A percentile compares a stretch with the other conserved stretches of the same genome.
Evolutionary conservation across 2,113 vertebrate genomes (phyloP).

Genomic region (Petromus typicus): DNA sequence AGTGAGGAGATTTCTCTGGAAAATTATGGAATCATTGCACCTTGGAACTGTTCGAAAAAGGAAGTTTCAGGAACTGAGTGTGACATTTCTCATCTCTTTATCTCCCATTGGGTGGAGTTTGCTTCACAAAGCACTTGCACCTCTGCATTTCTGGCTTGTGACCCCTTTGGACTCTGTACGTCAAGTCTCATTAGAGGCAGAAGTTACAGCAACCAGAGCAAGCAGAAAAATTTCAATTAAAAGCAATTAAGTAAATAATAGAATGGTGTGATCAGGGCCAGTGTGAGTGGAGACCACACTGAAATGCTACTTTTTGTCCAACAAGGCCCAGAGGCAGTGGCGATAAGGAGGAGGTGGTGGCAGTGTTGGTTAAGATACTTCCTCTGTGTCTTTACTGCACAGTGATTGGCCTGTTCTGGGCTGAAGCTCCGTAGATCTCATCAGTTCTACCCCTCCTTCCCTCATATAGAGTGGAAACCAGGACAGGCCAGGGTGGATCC

Average conservation of each 20-base stretch:
- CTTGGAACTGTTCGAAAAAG: background rate
- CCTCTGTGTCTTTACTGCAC: background rate
- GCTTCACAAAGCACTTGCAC: background rate
- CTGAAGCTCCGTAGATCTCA: background rate
- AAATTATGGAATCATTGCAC: too few species aligned
- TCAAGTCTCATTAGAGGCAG: background rate
- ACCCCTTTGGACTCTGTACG: background rate
- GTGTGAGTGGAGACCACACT: accelerated
- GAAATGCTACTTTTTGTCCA: background rate
- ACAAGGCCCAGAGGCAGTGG: background rate
- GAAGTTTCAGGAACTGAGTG: background rate
- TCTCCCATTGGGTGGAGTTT: background rate
- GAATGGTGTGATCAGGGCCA: background rate
- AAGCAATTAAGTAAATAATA: background rate
- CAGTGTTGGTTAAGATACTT: background rate
- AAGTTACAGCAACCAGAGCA: background rate
- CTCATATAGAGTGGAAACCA: background rate
- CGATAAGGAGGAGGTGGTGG: background rate
- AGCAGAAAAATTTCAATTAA: background rate
- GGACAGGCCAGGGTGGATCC: background rate
- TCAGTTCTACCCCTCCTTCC: background rate
- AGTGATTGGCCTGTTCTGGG: accelerated
- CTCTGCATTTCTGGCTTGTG: background rate
- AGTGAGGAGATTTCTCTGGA: too few species aligned
- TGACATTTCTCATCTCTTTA: background rate